Percentiles rank a stretch among this genome's conserved stretches.
Conservation (phyloP, 2,113 vertebrate species). For the Rhea americana region DNA sequence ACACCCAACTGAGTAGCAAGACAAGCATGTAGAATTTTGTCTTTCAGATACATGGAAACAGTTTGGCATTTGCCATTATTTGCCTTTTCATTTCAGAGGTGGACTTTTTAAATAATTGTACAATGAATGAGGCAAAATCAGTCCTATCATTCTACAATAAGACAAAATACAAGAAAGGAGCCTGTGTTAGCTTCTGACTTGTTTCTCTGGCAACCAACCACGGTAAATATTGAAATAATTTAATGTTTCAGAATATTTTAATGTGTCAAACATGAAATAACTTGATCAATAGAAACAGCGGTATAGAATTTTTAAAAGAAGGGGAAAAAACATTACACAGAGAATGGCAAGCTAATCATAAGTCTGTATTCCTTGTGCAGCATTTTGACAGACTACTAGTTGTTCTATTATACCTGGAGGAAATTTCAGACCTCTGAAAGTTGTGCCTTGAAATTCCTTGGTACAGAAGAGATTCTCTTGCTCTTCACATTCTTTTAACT, state of each 20-base stretch:
- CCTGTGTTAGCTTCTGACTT: background rate
- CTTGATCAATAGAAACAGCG: background rate
- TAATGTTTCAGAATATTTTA: background rate
- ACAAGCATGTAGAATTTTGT: background rate
- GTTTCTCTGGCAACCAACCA: background rate
- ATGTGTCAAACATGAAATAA: background rate
- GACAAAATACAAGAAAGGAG: background rate
- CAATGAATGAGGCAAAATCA: background rate
- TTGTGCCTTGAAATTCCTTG: background rate
- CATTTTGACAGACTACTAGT: background rate
- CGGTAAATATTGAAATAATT: background rate
- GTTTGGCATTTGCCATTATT: background rate
- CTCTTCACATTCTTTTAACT: background rate
- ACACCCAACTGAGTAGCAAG: background rate
- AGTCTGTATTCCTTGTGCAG: background rate
- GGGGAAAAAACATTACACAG: background rate
- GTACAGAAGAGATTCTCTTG: background rate
- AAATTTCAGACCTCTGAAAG: background rate
- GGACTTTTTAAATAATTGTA: background rate
- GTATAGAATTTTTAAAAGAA: background rate
- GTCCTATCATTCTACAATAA: background rate
- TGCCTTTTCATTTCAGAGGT: background rate
- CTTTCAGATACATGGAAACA: background rate
- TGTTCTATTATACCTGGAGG: background rate
- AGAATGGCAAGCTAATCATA: background rate